phyloP scores from a whole-genome alignment of 2,113 vertebrate genomes.

The Petroica traversi region DNA sequence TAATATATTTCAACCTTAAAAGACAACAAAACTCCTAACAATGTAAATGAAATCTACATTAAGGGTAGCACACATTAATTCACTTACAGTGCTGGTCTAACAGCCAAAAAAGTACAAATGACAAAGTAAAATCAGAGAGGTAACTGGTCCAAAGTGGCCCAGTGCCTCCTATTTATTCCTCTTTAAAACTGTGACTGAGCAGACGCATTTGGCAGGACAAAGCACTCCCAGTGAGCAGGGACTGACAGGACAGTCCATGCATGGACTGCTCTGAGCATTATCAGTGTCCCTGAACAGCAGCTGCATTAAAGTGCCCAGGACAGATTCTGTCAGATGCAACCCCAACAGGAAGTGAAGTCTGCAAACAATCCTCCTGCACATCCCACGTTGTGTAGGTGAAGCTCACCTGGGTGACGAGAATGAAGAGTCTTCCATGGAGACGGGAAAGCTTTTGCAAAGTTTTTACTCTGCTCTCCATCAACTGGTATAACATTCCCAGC shows the following conservation, averaged over 20 bases:
- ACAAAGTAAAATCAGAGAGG: not conserved
- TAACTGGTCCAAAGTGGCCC: not conserved
- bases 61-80: not conserved
- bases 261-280: not conserved
- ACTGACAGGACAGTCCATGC: not conserved
- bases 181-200: not conserved
- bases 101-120: not conserved
- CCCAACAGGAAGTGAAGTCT: not conserved
- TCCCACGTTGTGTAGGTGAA: not conserved
- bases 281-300: not conserved
- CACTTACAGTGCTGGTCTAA: not conserved
- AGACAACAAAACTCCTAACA: not conserved
- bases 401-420: conserved; percentile 89
- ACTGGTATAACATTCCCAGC: conserved; percentile 89
- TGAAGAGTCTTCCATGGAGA: conserved; percentile 91
- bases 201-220: not conserved
- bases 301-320: not conserved
- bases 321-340: not conserved
- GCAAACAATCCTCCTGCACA: not conserved
- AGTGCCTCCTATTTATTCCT: not conserved
- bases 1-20: not conserved
- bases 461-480: conserved; percentile 96
- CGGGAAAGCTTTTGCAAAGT: conserved; percentile 90
- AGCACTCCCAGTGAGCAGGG: not conserved
- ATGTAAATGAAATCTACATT: not conserved